Base-by-base conservation (phyloP, 2,797 vertebrate genomes). In the Cryptoprocta ferox region DNA sequence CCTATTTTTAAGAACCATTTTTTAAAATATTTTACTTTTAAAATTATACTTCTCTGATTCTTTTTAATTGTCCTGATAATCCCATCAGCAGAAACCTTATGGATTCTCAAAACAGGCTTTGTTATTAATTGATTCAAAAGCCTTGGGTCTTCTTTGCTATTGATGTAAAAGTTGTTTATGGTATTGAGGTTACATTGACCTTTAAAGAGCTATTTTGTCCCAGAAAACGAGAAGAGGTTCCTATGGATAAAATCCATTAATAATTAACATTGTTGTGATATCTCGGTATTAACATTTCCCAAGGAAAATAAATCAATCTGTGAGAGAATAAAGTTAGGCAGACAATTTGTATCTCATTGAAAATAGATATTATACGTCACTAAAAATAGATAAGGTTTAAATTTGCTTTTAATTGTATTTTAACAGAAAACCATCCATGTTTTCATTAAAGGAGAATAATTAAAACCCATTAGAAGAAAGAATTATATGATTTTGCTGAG, bases 191-290 rank as follows among this genome's bases (percentile, higher is more conserved):
- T 73, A 80, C 97, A 97, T 81, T 95, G 21, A 97, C 15, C 37
- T 97, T 93, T 89, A 83, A 87, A 95, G 16, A 84, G 50, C 18
- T 90, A 89, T 63, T 97, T 97, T 96, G 16, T 83, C 28, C 84
- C 48, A 6, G 5, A 79, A 93, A 97, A 86, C 37, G 93, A 94
- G 94, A 73, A 90, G 76, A 89, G 42, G 10, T 82, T 91, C 81
- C 24, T 92, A 68, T 88, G 30, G 48, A 89, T 96, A 97, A 96
- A 93, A 85, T 89, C 37, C 53, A 94, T 97, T 91, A 94, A 96
- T 85, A 98, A 97, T 97, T 92, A 95, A 95, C 26, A 76, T n/a
- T 89, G 30, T 87, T 97, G 97, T 96, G 68, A 87, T 94, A 89
- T 63, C 61, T 97, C 50, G 68, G 35, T 78, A 85, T 79, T 97